Conservation (phyloP, 2,888 invertebrate species). For the Podotricha telesiphe region DNA sequence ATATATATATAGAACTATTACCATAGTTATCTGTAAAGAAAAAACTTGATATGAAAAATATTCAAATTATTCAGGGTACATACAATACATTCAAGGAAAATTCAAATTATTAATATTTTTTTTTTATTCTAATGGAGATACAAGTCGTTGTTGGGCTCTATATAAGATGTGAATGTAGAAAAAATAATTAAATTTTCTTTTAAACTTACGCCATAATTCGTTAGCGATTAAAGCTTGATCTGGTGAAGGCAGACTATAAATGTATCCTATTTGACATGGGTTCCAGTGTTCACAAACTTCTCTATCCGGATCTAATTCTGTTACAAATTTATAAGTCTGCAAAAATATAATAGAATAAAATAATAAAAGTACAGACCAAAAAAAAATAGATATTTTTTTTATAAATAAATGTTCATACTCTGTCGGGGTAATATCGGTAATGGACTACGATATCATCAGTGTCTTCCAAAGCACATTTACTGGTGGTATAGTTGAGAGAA, state of each 20-base stretch:
- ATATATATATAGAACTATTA: slow-evolving; percentile 41
- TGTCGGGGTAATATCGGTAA: slow-evolving; percentile 75
- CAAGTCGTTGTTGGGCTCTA: too few relatives aligned
- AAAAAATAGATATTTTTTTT: too few relatives aligned
- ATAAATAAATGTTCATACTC: slow-evolving; percentile 54
- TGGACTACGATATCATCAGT: slow-evolving; percentile 76
- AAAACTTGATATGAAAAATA: slow-evolving; percentile 22
- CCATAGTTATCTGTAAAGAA: slow-evolving; percentile 53
- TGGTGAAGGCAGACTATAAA: slow-evolving; percentile 68
- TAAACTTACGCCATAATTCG: slow-evolving; percentile 71
- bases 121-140: too few relatives aligned
- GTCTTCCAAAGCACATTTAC: slow-evolving; percentile 69
- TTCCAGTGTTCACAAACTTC: slow-evolving; percentile 79
- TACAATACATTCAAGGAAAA: too few relatives aligned
- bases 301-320: slow-evolving; percentile 71
- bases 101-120: too few relatives aligned
- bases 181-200: neutral
- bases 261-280: slow-evolving; percentile 77
- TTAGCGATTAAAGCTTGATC: slow-evolving; percentile 67
- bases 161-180: too few relatives aligned
- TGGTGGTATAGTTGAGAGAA: slow-evolving; percentile 69
- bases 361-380: too few relatives aligned
- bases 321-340: slow-evolving; percentile 75
- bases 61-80: neutral
- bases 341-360: slow-evolving; percentile 25